Evolutionary conservation across 2,797 vertebrate genomes (phyloP), one percentile per base, ranked within the genome.

Genomic region (Ataeniobius toweri): DNA sequence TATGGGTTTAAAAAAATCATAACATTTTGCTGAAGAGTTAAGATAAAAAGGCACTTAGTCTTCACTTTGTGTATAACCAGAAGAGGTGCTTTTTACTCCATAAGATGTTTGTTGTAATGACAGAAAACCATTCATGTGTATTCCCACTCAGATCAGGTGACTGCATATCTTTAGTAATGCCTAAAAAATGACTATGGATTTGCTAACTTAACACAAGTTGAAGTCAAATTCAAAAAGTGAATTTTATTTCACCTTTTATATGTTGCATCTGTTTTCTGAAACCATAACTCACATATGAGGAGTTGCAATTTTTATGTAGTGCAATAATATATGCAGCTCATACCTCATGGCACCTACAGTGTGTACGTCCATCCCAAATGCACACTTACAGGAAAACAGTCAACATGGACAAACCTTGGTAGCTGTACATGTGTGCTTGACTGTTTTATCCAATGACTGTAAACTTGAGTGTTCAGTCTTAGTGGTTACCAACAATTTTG

Each of bases 101-200:
- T 80, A 51, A 72, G 80, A 81, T 83, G 82, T 79, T 86, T 85
- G 75, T 85, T 88, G 77, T 84, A 86, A 85, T 2, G 36, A 80
- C 63, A 85, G 87, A 85, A 88, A 83, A 65, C 73, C 76, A 71
- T 80, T 81, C 77, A 88, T 90, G 76, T 89, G 77, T 80, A 28
- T 78, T 48, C 77, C 82, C 61, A 67, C 84, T 88, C 80, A 65
- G 77, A 76, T 91, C 85, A 90, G 85, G 79, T 88, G 85, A 85
- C 55, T 0, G 76, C 20, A 50, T 44, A 85, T 77, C 56, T 81
- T 77, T 68, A 77, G 24, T 41, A 56, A 55, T 50, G 58, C 63
- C 65, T 71, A 76, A 74, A 78, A 55, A 12, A 24, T 55, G 0
- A 56, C 55, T 3, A 56, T 24, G 8, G 22, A n/a, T 56, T 56